Evolutionary conservation across 1,140 invertebrate genomes (phyloP), one percentile per base, ranked within the genome.

Genomic region (Doryteuthis pealeii): DNA sequence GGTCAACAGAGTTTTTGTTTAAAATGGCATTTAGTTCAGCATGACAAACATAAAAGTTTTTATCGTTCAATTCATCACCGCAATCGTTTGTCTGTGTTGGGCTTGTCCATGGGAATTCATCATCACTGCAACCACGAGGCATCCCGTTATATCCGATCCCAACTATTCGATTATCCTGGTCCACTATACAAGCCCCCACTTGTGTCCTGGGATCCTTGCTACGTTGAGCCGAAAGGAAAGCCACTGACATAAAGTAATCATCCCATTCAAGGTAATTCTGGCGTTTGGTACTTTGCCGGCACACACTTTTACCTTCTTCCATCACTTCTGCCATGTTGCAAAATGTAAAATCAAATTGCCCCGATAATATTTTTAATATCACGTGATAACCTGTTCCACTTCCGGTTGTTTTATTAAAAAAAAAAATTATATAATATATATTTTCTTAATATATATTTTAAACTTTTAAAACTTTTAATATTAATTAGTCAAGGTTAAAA

Each of bases 111-210:
- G 96, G 93, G 85, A 97, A 93, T 30, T 91, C 88, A 85, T 97
- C 93, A 87, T 98, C 96, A 86, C 87, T 88, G 82, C 95, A 97
- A 15, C 94, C 94, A 69, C 84, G 79, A 0, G 96, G 96, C 92
- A 98, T 94, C n/a, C 96, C 96, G 91, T 99, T 98, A 81, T 99
- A 99, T 67, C 96, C 96, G 71, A 96, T 90, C 43, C 93, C 94
- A 72, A 98, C 92, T 80, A 98, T 94, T 85, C 91, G 92, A 30
- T 96, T 95, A 0, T 95, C 91, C 31, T 91, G 79, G 82, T 96
- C 94, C 1, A 97, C 90, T 97, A 95, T 2, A 40, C 35, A 40
- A 10, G 35, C 35, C 35, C 35, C 35, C 3, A 40, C 35, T 40
- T 40, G 35, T 3, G 92, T 93, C 67, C 85, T 88, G 0, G 96